A percentile compares a stretch with the other conserved stretches of the same genome.
Conservation (phyloP, 2,888 invertebrate genomes). For the Tholera decimalis region DNA sequence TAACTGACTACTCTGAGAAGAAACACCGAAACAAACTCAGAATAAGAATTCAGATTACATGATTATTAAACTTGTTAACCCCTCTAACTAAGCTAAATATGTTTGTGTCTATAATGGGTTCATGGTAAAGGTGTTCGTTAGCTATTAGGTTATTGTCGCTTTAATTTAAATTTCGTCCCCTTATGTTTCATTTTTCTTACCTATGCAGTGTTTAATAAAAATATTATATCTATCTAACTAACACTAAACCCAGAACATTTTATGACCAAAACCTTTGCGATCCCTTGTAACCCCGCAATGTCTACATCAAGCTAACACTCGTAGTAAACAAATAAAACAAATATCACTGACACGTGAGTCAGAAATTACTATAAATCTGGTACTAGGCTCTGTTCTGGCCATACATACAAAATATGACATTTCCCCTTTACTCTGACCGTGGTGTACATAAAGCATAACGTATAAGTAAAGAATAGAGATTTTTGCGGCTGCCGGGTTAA, state of each 20-base stretch:
- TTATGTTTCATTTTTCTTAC: too few species aligned
- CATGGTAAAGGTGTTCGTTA: too few species aligned
- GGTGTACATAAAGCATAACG: constrained; percentile 46
- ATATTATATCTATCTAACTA: neutral
- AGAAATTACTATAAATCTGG: constrained; percentile 54
- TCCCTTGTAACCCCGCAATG: constrained; percentile 20
- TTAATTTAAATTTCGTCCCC: too few species aligned
- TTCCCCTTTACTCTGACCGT: constrained; percentile 58
- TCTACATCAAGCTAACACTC: constrained; percentile 39
- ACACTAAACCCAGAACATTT: neutral
- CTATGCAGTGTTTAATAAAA: neutral
- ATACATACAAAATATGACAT: constrained; percentile 63
- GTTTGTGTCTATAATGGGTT: too few species aligned
- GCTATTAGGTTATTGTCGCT: too few species aligned
- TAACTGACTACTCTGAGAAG: too few species aligned
- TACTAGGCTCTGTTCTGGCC: constrained; percentile 37
- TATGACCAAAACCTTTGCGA: constrained; percentile 22
- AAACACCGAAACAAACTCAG: too few species aligned
- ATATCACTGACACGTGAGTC: constrained; percentile 42
- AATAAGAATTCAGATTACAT: too few species aligned
- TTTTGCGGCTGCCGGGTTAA: constrained; percentile 55
- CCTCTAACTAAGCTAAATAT: too few species aligned
- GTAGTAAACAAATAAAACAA: constrained; percentile 60
- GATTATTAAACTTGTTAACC: too few species aligned
- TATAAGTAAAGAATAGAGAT: constrained; percentile 57